Evolutionary conservation across 2,797 vertebrate species (phyloP), one percentile per base, ranked within the genome.

Genomic region (Spinus olivaceus): DNA sequence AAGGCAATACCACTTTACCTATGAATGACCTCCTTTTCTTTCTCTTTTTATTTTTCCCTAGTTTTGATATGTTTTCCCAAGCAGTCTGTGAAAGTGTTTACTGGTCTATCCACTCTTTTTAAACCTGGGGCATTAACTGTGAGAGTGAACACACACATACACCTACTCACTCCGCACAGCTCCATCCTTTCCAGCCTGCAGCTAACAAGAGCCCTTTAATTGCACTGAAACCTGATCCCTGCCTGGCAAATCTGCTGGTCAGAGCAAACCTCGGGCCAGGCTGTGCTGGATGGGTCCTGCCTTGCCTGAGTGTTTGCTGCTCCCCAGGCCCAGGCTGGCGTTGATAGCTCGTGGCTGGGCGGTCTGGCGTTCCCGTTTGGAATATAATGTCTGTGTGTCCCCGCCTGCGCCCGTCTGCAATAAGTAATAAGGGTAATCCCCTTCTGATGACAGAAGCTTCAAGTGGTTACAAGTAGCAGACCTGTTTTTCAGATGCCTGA

Each of bases 381-480:
- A 84, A 49, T 53, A 73, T 35, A 94, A 42, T 16, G 64, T 53
- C 78, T 41, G 56, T 60, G 73, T 73, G 64, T 57, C 22, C 11
- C 27, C 5, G 23, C 3, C 4, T 2, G 33, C 41, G 44, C 7
- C 1, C 0, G 14, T 1, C 20, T 7, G 64, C 6, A 92, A 81
- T 86, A 70, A 84, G 51, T 64, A 96, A 92, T 81, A 88, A 73
- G 61, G 74, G 83, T 97, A 97, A 97, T 96, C 97, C 96, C 51
- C 86, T 88, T 88, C 95, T 8, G 97, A 97, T 96, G 96, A 97
- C 95, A 96, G 85, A 93, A 96, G 91, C 97, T 97, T 98, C 98
- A 97, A 98, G 97, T 97, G 97, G 96, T 98, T 97, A 96, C 95
- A 97, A 93, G 94, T 90, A 95, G 91, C 94, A 96, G 95, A 90